Evolutionary conservation across 2,113 vertebrate species (phyloP).

Genomic region (Alces alces): DNA sequence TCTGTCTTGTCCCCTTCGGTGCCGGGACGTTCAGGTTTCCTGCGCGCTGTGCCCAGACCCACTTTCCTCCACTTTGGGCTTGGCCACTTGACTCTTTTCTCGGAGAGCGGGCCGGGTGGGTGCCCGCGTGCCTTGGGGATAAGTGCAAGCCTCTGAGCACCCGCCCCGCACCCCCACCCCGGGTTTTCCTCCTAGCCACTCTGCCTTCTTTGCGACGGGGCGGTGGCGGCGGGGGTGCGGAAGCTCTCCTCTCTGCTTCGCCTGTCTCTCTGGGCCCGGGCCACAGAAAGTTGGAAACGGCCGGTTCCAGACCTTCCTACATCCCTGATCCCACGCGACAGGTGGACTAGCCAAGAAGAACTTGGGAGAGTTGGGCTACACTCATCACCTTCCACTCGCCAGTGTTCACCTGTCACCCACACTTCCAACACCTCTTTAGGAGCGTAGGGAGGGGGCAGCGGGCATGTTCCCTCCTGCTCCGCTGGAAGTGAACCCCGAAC

Average conservation of each 20-base stretch:
- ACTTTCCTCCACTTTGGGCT: background rate
- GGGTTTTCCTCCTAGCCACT: background rate
- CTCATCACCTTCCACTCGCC: background rate
- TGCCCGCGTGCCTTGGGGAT: background rate
- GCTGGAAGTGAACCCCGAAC: fast-evolving
- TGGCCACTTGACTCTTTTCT: background rate
- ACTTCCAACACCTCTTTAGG: background rate
- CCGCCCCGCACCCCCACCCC: background rate
- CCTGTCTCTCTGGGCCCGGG: background rate
- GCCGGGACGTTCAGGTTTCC: background rate
- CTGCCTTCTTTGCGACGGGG: background rate
- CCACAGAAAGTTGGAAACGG: background rate
- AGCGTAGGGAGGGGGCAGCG: background rate
- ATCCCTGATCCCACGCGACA: background rate
- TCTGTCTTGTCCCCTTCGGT: background rate
- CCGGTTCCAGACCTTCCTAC: background rate
- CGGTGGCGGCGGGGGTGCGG: background rate
- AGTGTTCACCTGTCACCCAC: background rate
- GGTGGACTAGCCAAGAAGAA: background rate
- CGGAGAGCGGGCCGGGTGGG: background rate
- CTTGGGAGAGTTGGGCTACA: background rate
- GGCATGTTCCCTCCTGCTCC: too few species aligned
- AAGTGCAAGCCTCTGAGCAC: background rate
- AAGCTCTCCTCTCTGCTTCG: background rate
- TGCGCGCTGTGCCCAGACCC: background rate